Conservation (phyloP, 2,888 invertebrate genomes). For the Punctoribates punctum region DNA sequence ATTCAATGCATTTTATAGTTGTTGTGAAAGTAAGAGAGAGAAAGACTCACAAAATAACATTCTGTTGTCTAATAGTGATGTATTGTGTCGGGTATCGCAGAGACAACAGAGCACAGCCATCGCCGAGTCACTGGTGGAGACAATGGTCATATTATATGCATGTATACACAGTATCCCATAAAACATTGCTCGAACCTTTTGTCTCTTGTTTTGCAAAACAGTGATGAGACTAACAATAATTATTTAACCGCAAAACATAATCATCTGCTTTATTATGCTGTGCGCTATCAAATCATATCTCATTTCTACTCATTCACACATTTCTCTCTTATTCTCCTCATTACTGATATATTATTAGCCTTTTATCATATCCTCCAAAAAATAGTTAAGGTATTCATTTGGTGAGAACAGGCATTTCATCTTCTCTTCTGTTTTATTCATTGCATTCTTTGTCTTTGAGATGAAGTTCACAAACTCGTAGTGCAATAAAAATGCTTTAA, state of each 20-base stretch:
- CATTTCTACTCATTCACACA: not conserved
- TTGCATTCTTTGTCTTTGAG: constrained; percentile 5
- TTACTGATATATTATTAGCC: constrained; percentile 24
- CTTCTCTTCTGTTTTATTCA: constrained; percentile 3
- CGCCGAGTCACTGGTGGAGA: not conserved
- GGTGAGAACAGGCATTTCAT: not conserved
- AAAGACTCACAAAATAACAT: not conserved
- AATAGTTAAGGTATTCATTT: constrained; percentile 20
- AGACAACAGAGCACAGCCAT: not conserved
- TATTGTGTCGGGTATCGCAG: not conserved
- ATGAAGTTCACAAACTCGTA: constrained; percentile 6
- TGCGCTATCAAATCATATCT: constrained; percentile 9
- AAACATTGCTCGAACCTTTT: constrained; percentile 11
- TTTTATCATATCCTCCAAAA: constrained; percentile 18
- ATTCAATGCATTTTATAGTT: not conserved
- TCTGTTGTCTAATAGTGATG: not conserved
- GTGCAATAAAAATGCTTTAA: not conserved
- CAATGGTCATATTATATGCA: constrained; percentile 36
- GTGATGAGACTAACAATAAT: constrained; percentile 28
- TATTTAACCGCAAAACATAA: constrained; percentile 30
- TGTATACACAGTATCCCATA: constrained; percentile 25
- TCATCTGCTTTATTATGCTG: not conserved
- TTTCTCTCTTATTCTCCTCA: not conserved
- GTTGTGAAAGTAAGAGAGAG: not conserved
- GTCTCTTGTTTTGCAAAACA: constrained; percentile 6